Evolutionary conservation across 2,797 vertebrate genomes (phyloP), one percentile per base, ranked within the genome.

Genomic region (Trachops cirrhosus): DNA sequence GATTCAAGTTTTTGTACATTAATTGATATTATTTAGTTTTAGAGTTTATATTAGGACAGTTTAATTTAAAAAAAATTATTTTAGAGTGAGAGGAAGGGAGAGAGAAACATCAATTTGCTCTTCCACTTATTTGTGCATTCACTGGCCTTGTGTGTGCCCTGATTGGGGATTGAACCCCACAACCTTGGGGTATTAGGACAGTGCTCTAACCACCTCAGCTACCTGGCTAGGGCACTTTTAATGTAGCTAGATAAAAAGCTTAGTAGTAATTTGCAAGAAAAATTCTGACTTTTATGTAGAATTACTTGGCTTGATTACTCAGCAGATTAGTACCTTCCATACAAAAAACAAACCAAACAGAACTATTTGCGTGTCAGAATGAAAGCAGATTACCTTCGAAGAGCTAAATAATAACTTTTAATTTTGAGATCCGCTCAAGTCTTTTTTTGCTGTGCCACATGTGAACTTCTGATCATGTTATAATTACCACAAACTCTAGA

Each of bases 231-330:
- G 62, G 14, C 39, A 73, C 29, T 74, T 80, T 89, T 68, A 93
- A 89, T 46, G 16, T 82, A 78, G 34, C 19, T 87, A 48, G 37
- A 32, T 77, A 88, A 86, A 67, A 82, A 86, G 11, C 11, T 87
- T 95, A 86, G 34, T 48, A 91, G 52, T 86, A 89, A 78, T 90
- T 75, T 37, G 24, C 32, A 89, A 86, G 80, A 73, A 77, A 90
- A 85, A 21, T 74, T 94, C n/a, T 83, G 41, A 50, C 44, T 41
- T 83, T 21, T 83, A 57, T 68, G 4, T 91, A 73, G 37, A 57
- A 86, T 89, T 79, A 70, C 15, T n/a, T 89, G 48, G 89, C 54
- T 89, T 86, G 41, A 74, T 96, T 91, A 67, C 37, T 46, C 22
- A 78, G 48, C 48, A 88, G 34, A 74, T 78, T 77, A 75, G 11